Percentiles rank a stretch among this genome's conserved stretches.
Evolutionary conservation across 2,113 vertebrate genomes (phyloP).

Genomic region (Suricata suricatta): DNA sequence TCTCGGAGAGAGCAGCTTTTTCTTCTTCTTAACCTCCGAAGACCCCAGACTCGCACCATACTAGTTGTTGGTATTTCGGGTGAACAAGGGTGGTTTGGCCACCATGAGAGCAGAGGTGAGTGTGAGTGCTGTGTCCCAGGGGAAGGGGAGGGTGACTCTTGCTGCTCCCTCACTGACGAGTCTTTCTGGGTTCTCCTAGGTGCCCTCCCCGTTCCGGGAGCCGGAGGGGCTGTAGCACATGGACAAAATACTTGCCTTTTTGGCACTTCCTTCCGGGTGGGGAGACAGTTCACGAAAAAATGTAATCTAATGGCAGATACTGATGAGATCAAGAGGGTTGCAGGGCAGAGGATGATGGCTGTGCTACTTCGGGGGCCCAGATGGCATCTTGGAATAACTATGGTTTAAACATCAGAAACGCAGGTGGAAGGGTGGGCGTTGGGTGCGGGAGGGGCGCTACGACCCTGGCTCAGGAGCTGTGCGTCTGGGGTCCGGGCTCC

Average conservation of each 20-base stretch:
- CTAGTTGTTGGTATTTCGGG: not conserved
- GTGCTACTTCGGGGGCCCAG: not conserved
- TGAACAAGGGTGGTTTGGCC: not conserved
- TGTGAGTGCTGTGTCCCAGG: not conserved
- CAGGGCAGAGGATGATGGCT: not conserved
- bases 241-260: not conserved
- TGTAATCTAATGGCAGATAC: not conserved
- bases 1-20: not conserved
- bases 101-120: not conserved
- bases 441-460: not conserved
- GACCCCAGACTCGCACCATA: fast-evolving
- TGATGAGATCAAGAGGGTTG: not conserved
- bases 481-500: not conserved
- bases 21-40: not conserved
- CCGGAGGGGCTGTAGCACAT: no score
- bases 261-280: not conserved
- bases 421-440: fast-evolving
- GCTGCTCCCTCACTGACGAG: not conserved
- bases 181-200: not conserved
- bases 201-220: no score
- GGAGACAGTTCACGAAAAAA: not conserved
- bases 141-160: not conserved
- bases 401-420: not conserved
- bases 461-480: not conserved
- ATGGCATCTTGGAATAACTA: not conserved